Evolutionary conservation across 2,888 invertebrate genomes (phyloP).

Genomic region (Nephrotoma appendiculata): DNA sequence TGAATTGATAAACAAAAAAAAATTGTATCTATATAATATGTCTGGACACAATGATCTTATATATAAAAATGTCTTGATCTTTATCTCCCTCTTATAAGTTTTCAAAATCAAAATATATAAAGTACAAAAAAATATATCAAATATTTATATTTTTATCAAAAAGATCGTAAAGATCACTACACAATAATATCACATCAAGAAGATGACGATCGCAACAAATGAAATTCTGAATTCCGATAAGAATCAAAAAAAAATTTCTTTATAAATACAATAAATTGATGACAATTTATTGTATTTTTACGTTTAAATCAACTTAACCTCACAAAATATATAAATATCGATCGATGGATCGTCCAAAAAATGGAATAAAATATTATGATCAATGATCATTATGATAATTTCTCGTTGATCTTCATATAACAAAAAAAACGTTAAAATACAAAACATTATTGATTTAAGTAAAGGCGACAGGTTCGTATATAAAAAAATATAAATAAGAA

Average conservation of each 20-base stretch:
- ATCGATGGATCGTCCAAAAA: not conserved
- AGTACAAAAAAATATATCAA: constrained; percentile 3
- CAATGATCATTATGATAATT: constrained; percentile 2
- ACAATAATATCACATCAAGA: not conserved
- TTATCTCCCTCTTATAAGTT: not conserved
- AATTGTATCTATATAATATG: not conserved
- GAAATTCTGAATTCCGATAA: not conserved
- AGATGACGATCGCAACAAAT: not conserved
- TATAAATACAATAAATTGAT: not conserved
- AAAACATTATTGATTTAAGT: not conserved
- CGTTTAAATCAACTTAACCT: not conserved
- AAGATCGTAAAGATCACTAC: not conserved
- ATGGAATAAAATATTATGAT: constrained; percentile 1
- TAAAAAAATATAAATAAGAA: not conserved
- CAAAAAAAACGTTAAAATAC: not conserved
- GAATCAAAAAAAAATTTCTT: not conserved
- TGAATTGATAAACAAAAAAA: not conserved
- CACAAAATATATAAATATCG: not conserved
- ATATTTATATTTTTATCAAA: constrained; percentile 1
- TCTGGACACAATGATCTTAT: constrained; percentile 4
- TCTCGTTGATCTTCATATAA: not conserved
- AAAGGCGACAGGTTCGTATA: not conserved
- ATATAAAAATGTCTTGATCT: not conserved
- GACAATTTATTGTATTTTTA: constrained; percentile 1
- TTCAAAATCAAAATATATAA: constrained; percentile 2